Evolutionary conservation across 2,797 vertebrate species (phyloP).

Genomic region (Paratrypauchen microcephalus): DNA sequence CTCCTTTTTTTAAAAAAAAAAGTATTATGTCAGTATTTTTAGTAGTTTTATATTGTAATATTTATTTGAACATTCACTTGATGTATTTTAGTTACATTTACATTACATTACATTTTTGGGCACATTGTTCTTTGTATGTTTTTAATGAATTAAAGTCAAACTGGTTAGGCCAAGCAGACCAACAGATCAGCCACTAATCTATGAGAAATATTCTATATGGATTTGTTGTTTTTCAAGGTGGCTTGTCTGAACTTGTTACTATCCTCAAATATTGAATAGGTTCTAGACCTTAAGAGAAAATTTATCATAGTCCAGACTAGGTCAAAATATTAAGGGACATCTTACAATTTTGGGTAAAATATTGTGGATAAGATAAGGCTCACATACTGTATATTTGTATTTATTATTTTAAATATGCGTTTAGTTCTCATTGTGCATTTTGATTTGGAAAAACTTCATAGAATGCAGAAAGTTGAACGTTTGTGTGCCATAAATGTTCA

Average conservation of each 20-base stretch:
- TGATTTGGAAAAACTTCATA: neutral
- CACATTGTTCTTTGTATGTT: neutral
- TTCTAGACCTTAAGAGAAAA: neutral
- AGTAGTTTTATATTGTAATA: neutral
- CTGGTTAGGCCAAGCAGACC: neutral
- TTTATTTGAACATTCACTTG: constrained; percentile 10
- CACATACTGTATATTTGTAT: neutral
- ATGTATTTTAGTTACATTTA: constrained; percentile 7
- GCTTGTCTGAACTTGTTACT: neutral
- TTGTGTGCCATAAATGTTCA: constrained; percentile 4
- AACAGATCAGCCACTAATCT: neutral
- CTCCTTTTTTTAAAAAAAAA: neutral
- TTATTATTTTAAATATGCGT: neutral
- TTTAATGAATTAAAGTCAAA: neutral
- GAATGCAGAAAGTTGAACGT: neutral
- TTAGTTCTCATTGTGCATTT: neutral
- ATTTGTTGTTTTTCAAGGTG: too few species aligned
- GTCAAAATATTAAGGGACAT: neutral
- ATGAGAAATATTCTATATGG: neutral
- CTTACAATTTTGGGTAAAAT: neutral
- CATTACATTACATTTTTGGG: neutral
- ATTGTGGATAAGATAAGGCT: neutral
- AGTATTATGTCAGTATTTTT: neutral
- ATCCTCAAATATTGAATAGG: too few species aligned
- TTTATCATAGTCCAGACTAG: neutral